Evolutionary conservation across 2,113 vertebrate genomes (phyloP), one percentile per base, ranked within the genome.

Genomic region (Arizona elegans): DNA sequence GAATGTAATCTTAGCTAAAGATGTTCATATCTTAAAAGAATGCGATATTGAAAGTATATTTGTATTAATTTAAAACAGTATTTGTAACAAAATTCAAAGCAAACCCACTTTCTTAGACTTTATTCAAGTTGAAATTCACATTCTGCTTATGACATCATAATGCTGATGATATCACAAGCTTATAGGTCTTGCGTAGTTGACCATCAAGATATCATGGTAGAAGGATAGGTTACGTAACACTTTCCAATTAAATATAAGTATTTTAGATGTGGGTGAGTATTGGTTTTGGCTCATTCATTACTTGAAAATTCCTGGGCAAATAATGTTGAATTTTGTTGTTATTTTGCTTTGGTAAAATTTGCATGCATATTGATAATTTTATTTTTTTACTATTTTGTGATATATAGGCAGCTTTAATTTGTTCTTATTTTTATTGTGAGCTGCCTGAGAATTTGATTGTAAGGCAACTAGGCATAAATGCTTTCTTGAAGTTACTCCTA

Each of bases 61-160:
- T 81, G 89, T 33, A 19, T 52, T 70, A 38, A 65, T 87, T 75
- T 86, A 29, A 56, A 50, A 17, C 50, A 50, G 17, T n/a, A 13
- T 86, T 21, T 62, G 23, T 9, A 12, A n/a, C 6, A 13, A 38
- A 50, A 85, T 29, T 11, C 38, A 86, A 50, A 58, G n/a, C 19
- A 26, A 86, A 92, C 11, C 43, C 50, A 53, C 7, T 17, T 62
- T 87, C n/a, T 85, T 24, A 75, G 21, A 29, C n/a, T 65, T 65
- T 12, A 53, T 24, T 92, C 47, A 85, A 56, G 81, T 38, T 86
- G 92, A 87, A 50, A 21, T 87, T 24, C n/a, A n/a, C 13, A 55
- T 93, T 90, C 56, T 54, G 3, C 56, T 93, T 54, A 58, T 90
- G 92, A 90, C 89, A 62, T 65, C 75, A 93, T 93, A 93, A 87